Evolutionary conservation across 2,888 invertebrate species (phyloP).

Genomic region (Agelastica alni): DNA sequence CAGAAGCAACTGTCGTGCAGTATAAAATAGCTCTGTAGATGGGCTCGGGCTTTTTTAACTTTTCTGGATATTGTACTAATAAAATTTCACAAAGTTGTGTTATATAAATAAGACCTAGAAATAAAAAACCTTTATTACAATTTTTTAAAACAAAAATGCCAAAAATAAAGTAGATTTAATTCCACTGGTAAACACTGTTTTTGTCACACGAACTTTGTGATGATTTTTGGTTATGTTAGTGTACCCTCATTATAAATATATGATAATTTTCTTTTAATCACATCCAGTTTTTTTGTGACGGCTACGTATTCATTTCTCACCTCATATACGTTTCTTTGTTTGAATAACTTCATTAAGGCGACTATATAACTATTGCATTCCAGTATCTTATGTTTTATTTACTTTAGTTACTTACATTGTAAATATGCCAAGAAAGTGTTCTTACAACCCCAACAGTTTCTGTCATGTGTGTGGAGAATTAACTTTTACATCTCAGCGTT

Average conservation of each 20-base stretch:
- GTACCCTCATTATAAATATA: too few relatives aligned
- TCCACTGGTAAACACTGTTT: too few relatives aligned
- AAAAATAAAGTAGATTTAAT: too few relatives aligned
- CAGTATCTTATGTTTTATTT: too few relatives aligned
- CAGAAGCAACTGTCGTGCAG: slow-evolving; percentile 65
- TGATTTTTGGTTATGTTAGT: too few relatives aligned
- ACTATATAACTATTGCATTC: not conserved
- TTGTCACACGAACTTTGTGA: too few relatives aligned
- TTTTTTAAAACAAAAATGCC: too few relatives aligned
- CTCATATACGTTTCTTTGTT: not conserved
- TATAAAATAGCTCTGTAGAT: slow-evolving; percentile 73
- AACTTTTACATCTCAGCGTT: not conserved
- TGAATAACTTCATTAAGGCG: not conserved
- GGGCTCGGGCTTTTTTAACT: slow-evolving; percentile 67
- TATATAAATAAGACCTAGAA: slow-evolving; percentile 68
- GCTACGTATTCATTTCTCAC: not conserved
- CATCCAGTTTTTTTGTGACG: not conserved
- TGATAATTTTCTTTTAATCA: too few relatives aligned
- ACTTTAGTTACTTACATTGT: not conserved
- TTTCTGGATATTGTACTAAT: slow-evolving; percentile 69
- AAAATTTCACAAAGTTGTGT: slow-evolving; percentile 75
- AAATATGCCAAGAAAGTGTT: not conserved
- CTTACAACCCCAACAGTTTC: not conserved
- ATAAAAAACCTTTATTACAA: too few relatives aligned
- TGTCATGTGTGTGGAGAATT: too few relatives aligned